A percentile compares a stretch with the other conserved stretches of the same genome.
These are phyloP conservation scores for Corvus hawaiiensis DNA, from an alignment of 2,113 vertebrate genomes.

Conservation along the genomic window DNA sequence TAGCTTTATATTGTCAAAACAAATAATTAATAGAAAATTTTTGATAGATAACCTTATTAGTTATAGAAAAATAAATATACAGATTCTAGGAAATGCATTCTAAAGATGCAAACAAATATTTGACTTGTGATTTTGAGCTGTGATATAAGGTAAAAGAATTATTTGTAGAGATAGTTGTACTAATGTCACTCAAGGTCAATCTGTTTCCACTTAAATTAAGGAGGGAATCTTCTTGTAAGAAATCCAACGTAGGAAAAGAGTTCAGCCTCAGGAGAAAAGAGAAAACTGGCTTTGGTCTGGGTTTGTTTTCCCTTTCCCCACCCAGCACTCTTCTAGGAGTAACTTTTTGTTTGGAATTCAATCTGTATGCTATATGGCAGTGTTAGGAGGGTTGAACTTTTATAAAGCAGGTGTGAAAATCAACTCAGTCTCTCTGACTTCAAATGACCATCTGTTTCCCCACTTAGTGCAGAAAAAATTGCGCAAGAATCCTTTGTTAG, in stretches of 20 bases:
- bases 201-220: neutral
- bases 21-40: neutral
- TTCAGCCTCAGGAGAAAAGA: neutral
- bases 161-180: neutral
- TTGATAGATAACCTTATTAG: neutral
- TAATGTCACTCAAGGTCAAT: neutral
- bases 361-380: neutral
- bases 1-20: neutral
- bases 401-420: neutral
- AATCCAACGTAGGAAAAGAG: neutral
- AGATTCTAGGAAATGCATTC: neutral
- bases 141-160: neutral
- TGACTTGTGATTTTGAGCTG: neutral
- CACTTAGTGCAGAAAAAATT: neutral
- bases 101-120: neutral
- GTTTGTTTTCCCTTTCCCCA: neutral
- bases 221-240: neutral
- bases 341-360: neutral
- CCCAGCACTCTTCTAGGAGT: neutral
- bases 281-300: neutral
- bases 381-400: neutral
- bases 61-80: neutral
- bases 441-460: neutral
- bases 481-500: neutral
- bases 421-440: neutral